A percentile compares a stretch with the other conserved stretches of the same genome.
Conservation (phyloP, 1,140 invertebrate genomes). For the Leptopilina boulardi region DNA sequence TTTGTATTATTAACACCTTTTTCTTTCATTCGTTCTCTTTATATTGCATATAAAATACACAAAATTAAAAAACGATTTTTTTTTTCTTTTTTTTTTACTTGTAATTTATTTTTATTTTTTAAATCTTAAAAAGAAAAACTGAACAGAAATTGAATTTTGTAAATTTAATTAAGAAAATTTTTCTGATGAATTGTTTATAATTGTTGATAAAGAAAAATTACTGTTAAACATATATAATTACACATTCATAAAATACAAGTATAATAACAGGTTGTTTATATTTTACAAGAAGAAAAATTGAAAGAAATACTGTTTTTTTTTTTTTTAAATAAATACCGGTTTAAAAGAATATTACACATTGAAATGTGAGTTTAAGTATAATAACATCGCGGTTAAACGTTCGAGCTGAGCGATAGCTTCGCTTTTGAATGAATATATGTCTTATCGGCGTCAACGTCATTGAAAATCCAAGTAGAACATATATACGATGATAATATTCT, state of each 20-base stretch:
- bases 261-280: not conserved
- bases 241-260: not conserved
- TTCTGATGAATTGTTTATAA: too few relatives aligned
- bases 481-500: slow-evolving; percentile 2
- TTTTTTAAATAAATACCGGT: not conserved
- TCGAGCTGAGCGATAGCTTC: not conserved
- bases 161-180: too few relatives aligned
- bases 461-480: slow-evolving; percentile 10
- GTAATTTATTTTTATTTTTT: too few relatives aligned
- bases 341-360: not conserved
- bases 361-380: not conserved
- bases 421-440: not conserved
- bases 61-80: too few relatives aligned
- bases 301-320: not conserved
- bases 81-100: too few relatives aligned
- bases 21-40: too few relatives aligned
- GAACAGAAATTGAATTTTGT: too few relatives aligned
- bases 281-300: not conserved
- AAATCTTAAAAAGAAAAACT: too few relatives aligned
- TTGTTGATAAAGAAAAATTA: too few relatives aligned
- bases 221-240: too few relatives aligned
- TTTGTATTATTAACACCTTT: too few relatives aligned
- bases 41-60: too few relatives aligned
- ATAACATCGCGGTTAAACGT: not conserved
- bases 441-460: slow-evolving; percentile 1